phyloP scores from a whole-genome alignment of 2,797 vertebrate species.

The Pseudochromis fuscus region DNA sequence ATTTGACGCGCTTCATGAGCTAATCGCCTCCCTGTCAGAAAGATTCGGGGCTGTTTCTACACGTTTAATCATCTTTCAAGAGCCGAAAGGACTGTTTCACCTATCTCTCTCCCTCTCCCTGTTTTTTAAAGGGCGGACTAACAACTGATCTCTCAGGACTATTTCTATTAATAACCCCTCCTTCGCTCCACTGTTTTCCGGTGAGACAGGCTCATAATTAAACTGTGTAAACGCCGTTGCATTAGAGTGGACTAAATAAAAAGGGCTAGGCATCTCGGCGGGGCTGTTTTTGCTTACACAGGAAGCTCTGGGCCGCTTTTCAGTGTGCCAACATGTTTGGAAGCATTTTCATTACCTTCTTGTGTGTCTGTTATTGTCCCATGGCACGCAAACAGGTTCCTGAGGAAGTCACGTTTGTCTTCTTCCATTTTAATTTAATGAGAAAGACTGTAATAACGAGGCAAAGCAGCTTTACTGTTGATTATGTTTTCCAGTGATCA shows the following conservation, averaged over 20 bases:
- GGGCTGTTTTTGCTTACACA: conserved; percentile 51
- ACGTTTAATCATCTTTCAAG: conserved; percentile 52
- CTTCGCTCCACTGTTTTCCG: conserved; percentile 46
- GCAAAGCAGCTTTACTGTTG: conserved; percentile 31
- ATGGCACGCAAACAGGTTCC: neutral
- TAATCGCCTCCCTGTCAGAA: conserved; percentile 59
- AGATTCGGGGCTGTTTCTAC: conserved; percentile 45
- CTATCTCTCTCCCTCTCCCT: conserved; percentile 8
- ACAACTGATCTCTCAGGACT: conserved; percentile 63
- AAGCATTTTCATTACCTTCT: conserved; percentile 45
- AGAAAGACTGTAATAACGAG: conserved; percentile 23
- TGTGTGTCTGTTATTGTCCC: conserved; percentile 30
- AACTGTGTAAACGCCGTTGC: conserved; percentile 57
- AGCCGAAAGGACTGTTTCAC: conserved; percentile 40
- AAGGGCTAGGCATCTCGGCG: conserved; percentile 41
- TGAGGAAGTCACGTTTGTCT: conserved; percentile 25
- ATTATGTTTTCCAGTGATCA: conserved; percentile 44
- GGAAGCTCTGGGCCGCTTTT: conserved; percentile 39
- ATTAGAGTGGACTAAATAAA: conserved; percentile 59
- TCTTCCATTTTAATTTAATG: conserved; percentile 40
- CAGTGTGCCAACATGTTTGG: conserved; percentile 52
- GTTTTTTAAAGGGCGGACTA: conserved; percentile 48
- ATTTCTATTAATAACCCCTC: conserved; percentile 70
- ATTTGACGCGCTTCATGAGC: conserved; percentile 46
- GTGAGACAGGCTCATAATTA: conserved; percentile 69